Evolutionary conservation across 2,113 vertebrate species (phyloP).

Genomic region (Platycercus adscitus): DNA sequence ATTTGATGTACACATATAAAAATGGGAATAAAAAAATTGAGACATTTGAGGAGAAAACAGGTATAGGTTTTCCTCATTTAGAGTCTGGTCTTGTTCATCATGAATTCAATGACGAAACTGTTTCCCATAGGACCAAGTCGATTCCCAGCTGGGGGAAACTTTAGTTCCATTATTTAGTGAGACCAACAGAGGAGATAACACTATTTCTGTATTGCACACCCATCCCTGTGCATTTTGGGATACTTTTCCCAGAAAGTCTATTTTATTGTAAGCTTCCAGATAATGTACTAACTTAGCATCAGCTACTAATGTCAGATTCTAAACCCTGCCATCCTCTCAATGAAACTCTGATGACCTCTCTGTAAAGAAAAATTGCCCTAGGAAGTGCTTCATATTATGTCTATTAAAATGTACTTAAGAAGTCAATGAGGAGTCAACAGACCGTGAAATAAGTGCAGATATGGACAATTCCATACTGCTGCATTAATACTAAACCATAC

Average conservation of each 20-base stretch:
- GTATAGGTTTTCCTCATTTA: not conserved
- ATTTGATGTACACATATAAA: not conserved
- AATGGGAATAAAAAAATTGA: not conserved
- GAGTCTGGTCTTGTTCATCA: not conserved
- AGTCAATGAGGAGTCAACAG: not conserved
- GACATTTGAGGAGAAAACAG: not conserved
- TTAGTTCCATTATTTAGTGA: not conserved
- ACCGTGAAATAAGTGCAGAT: not conserved
- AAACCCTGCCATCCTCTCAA: not conserved
- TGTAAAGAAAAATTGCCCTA: not conserved
- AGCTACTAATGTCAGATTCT: not conserved
- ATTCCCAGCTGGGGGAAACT: not conserved
- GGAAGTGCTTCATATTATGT: not conserved
- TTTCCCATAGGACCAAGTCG: not conserved
- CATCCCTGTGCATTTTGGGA: not conserved
- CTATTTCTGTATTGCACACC: not conserved
- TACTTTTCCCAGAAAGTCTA: not conserved
- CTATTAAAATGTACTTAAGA: not conserved
- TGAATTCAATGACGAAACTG: not conserved
- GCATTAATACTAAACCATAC: not conserved
- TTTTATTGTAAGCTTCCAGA: not conserved
- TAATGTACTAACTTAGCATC: not conserved
- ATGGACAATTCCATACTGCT: not conserved
- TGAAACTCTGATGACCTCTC: not conserved
- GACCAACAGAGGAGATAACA: not conserved